Percentiles rank a stretch among this genome's conserved stretches.
phyloP scores from a whole-genome alignment of 2,797 vertebrate species.

The Rhinella marina region DNA sequence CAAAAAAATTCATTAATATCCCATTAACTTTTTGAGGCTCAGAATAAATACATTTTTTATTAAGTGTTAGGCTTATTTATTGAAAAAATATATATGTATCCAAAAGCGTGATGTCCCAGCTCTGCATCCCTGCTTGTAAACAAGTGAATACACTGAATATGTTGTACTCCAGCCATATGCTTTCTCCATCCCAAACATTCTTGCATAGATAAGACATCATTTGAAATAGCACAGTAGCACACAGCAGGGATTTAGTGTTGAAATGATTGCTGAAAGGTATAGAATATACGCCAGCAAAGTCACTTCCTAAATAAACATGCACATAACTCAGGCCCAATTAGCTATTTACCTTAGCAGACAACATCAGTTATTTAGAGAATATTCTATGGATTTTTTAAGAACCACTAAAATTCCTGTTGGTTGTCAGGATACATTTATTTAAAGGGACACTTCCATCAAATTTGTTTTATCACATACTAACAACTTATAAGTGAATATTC shows the following conservation, averaged over 20 bases:
- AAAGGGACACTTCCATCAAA: background rate
- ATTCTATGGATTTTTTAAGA: background rate
- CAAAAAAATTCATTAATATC: background rate
- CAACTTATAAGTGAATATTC: too few species aligned
- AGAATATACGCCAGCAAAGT: slow-evolving; percentile 23
- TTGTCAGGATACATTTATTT: background rate
- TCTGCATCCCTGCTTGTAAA: background rate
- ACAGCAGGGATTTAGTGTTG: slow-evolving; percentile 38
- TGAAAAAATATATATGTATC: slow-evolving; percentile 8
- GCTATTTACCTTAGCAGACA: slow-evolving; percentile 27
- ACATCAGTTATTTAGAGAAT: background rate
- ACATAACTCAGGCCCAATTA: slow-evolving; percentile 17
- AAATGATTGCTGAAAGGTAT: slow-evolving; percentile 41
- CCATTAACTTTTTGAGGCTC: background rate
- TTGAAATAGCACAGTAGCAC: slow-evolving; percentile 40
- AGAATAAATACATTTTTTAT: background rate
- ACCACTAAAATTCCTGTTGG: background rate
- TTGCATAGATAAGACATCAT: slow-evolving; percentile 53
- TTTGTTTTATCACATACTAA: too few species aligned
- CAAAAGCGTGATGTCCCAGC: background rate
- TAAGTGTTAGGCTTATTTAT: background rate
- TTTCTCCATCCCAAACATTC: slow-evolving; percentile 38
- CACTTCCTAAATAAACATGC: slow-evolving; percentile 35
- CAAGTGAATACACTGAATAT: slow-evolving; percentile 5
- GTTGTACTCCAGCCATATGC: slow-evolving; percentile 21